A percentile compares a stretch with the other conserved stretches of the same genome.
Conservation (phyloP, 1,140 invertebrate genomes). For the Tetraneura akinire region DNA sequence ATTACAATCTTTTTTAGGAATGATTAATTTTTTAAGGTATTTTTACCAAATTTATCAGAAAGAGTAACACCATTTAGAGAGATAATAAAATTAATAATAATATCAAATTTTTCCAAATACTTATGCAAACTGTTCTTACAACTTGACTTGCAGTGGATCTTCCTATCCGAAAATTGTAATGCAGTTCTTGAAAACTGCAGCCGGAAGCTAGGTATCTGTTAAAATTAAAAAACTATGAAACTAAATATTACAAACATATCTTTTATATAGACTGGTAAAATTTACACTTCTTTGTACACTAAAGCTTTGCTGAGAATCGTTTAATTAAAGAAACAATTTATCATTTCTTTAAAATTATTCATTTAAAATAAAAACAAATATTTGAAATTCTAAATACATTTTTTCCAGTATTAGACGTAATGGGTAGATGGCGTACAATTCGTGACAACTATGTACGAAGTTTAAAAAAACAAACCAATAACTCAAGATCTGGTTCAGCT, state of each 20-base stretch:
- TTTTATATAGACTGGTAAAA: too few relatives aligned
- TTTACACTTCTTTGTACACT: too few relatives aligned
- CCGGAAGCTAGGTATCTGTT: conserved; percentile 13
- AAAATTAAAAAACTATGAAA: conserved; percentile 31
- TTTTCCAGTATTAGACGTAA: conserved; percentile 27
- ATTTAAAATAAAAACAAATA: too few relatives aligned
- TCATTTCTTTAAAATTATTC: too few relatives aligned
- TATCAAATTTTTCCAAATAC: conserved; percentile 41
- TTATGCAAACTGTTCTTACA: conserved; percentile 8
- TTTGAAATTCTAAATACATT: too few relatives aligned
- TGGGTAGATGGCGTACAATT: conserved; percentile 22
- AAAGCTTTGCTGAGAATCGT: too few relatives aligned
- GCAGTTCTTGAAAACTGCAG: conserved; percentile 27
- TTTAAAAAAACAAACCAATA: conserved; percentile 18
- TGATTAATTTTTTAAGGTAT: too few relatives aligned
- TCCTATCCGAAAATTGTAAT: conserved; percentile 21
- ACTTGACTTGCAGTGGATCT: conserved; percentile 29
- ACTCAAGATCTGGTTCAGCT: background rate
- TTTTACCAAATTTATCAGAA: too few relatives aligned
- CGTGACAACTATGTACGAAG: conserved; percentile 17
- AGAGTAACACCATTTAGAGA: too few relatives aligned
- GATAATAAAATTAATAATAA: too few relatives aligned
- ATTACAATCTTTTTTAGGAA: too few relatives aligned
- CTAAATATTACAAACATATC: conserved; percentile 22
- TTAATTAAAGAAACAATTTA: too few relatives aligned